These are phyloP conservation scores for Melangyna quadrimaculata DNA, from an alignment of 2,888 invertebrate genomes.

Conservation along the genomic window DNA sequence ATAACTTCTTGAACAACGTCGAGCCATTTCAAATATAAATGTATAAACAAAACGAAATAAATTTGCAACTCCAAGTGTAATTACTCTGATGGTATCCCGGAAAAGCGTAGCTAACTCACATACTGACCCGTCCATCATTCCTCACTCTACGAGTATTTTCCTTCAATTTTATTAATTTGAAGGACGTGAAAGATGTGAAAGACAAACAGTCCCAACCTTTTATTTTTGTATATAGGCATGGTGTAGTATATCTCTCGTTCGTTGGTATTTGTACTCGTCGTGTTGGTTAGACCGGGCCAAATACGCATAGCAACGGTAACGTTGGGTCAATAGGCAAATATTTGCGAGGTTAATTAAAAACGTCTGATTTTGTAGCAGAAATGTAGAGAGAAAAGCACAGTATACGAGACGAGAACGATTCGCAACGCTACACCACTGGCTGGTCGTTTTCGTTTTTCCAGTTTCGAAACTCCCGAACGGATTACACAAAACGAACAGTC, in stretches of 20 bases:
- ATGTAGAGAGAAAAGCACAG: conserved; percentile 12
- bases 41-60: background rate
- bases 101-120: background rate
- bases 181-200: conserved; percentile 9
- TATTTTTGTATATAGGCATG: background rate
- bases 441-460: background rate
- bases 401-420: too few relatives aligned
- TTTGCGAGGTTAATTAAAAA: conserved; percentile 74
- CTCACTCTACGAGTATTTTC: background rate
- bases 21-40: background rate
- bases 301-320: conserved; percentile 60
- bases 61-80: conserved; percentile 1
- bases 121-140: conserved; percentile 12
- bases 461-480: background rate
- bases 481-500: conserved; percentile 17
- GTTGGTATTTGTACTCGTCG: background rate
- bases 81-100: background rate
- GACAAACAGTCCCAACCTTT: conserved; percentile 22
- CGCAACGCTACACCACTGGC: too few relatives aligned
- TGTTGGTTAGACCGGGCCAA: background rate
- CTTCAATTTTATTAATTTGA: conserved; percentile 15
- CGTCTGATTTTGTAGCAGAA: conserved; percentile 71
- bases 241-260: background rate
- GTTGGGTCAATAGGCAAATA: conserved; percentile 73
- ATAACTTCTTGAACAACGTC: background rate